Base-by-base conservation (phyloP, 2,888 invertebrate species). In the Spilarctia lutea region DNA sequence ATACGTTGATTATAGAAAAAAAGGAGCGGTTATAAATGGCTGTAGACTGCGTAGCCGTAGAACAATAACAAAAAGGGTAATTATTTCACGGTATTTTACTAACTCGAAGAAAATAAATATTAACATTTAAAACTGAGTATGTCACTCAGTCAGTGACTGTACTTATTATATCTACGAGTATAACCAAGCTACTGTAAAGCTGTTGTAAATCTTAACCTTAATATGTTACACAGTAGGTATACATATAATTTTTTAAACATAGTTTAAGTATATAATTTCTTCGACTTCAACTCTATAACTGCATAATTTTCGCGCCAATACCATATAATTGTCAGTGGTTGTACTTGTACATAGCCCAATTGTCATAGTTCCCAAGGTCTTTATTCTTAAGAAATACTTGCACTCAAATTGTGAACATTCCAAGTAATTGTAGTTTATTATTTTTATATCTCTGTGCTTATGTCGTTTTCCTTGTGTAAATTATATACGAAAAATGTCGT, bases 381-480 rank as follows among this genome's bases (percentile, higher is more conserved):
- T 16, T 27, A 16, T n/a, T 27, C 4, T 60, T 60, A 60, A 27
- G 27, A 60, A 27, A 60, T 60, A 27, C 27, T 60, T 13, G 27
- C 16, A 60, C 60, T 27, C 27, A 13, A 27, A 60, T 13, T 60
- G 16, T 60, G 13, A 16, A 27, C 13, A 27, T 60, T 60, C 16
- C 27, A 60, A 60, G 27, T 27, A 60, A 27, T 13, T 60, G 3
- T 52, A 74, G 68, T 65, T 75, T 68, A 35, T 68, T 68, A 65
- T 42, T 42, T 63, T 71, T 71, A 65, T 68, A 30, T 67, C 35
- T 42, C 45, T 33, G 42, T 24, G 16, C 27, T 81, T 56, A 56
- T n/a, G 76, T 77, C 45, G 81, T 39, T 81, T 77, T 81, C 79
- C 77, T 81, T 81, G 78, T 76, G 71, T 72, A 69, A 52, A 65